phyloP scores from a whole-genome alignment of 1,140 invertebrate genomes.

The Cryptotermes secundus region DNA sequence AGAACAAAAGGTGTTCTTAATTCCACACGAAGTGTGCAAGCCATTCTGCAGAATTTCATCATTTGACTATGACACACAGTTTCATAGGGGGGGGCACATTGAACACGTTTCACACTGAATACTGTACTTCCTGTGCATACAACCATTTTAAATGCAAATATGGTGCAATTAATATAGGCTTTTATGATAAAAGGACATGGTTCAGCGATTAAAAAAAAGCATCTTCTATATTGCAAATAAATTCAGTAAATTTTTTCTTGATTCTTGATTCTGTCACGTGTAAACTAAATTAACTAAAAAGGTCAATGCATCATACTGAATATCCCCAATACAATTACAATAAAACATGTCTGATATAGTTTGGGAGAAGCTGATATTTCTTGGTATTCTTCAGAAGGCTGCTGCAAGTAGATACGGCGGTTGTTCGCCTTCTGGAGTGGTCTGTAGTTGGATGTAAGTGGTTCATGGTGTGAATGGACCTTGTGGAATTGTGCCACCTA shows the following conservation, averaged over 20 bases:
- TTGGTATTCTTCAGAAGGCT: background rate
- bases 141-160: no score
- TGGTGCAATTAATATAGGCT: no score
- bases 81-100: no score
- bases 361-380: background rate
- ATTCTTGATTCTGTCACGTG: background rate
- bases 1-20: no score
- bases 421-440: background rate
- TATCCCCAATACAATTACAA: background rate
- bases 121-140: no score
- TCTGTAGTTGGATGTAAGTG: background rate
- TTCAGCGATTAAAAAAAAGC: no score
- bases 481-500: conserved; percentile 16
- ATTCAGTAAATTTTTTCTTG: background rate
- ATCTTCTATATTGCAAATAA: background rate
- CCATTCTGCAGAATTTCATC: no score
- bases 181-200: no score
- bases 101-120: no score
- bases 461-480: conserved; percentile 1
- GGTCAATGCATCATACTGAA: background rate
- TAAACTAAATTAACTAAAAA: background rate
- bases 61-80: no score
- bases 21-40: no score
- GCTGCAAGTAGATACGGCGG: conserved; percentile 6
- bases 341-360: background rate